Evolutionary conservation across 2,888 invertebrate species (phyloP).

Genomic region (Amphipoea oculea): DNA sequence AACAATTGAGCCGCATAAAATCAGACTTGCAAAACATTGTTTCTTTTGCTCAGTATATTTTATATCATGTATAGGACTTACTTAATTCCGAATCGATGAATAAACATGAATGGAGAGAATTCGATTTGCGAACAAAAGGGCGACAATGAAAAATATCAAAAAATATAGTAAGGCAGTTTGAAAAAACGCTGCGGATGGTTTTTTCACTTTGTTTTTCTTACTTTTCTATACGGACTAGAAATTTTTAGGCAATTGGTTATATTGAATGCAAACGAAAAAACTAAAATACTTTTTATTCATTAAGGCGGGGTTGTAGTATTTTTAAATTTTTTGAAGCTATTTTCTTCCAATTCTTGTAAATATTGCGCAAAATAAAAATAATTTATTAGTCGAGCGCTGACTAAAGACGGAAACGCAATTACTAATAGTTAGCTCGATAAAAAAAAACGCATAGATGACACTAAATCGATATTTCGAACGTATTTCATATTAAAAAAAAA

Average conservation of each 20-base stretch:
- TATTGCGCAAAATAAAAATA: too few relatives aligned
- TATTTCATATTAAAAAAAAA: too few relatives aligned
- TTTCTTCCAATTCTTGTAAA: too few relatives aligned
- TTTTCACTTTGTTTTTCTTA: neutral
- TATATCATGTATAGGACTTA: conserved; percentile 18
- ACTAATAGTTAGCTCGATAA: too few relatives aligned
- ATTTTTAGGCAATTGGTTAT: neutral
- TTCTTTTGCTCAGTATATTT: conserved; percentile 2
- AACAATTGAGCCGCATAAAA: neutral
- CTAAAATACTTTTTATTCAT: too few relatives aligned
- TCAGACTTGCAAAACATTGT: neutral
- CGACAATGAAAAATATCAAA: conserved; percentile 37
- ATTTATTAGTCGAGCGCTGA: too few relatives aligned
- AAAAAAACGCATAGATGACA: too few relatives aligned
- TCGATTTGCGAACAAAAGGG: conserved; percentile 47
- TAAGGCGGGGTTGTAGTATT: too few relatives aligned
- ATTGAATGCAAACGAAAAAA: neutral
- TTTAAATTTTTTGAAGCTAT: too few relatives aligned
- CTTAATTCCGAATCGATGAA: conserved; percentile 42
- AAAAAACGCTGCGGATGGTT: conserved; percentile 21
- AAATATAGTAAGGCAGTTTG: conserved; percentile 34
- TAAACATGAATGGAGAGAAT: conserved; percentile 52
- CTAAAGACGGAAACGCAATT: too few relatives aligned
- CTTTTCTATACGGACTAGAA: neutral
- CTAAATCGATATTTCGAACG: too few relatives aligned